Conservation (phyloP, 2,113 vertebrate genomes). For the Pleuronectes platessa region DNA sequence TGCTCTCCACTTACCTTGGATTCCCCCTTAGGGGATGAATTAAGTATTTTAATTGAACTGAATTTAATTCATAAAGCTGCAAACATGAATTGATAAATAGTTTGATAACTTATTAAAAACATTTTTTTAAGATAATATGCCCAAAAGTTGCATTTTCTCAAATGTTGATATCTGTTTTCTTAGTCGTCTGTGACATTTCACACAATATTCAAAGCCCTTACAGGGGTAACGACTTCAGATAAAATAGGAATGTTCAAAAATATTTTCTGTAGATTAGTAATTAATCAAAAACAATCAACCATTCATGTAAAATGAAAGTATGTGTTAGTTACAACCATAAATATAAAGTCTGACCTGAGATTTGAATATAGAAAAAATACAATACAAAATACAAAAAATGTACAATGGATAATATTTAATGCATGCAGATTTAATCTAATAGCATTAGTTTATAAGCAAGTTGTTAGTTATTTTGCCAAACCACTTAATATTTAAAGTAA, state of each 20-base stretch:
- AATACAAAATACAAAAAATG: neutral
- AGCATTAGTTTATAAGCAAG: neutral
- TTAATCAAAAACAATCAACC: neutral
- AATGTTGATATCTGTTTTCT: neutral
- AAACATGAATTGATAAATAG: neutral
- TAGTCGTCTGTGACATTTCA: neutral
- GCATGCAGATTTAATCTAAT: neutral
- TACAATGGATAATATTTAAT: neutral
- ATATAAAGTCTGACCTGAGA: neutral
- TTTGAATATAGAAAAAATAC: neutral
- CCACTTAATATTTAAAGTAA: neutral
- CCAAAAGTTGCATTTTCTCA: too few species aligned
- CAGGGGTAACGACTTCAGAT: neutral
- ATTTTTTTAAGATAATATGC: too few species aligned
- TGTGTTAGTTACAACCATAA: neutral
- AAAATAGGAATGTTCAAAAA: too few species aligned
- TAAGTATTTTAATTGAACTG: too few species aligned
- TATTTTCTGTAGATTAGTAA: too few species aligned
- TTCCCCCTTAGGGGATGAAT: too few species aligned
- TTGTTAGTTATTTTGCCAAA: neutral
- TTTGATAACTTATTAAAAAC: neutral
- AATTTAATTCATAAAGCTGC: too few species aligned
- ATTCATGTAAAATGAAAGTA: neutral
- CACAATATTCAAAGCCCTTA: neutral
- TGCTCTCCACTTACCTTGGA: too few species aligned